phyloP scores from a whole-genome alignment of 2,797 vertebrate species.

The Neostethus bicornis region DNA sequence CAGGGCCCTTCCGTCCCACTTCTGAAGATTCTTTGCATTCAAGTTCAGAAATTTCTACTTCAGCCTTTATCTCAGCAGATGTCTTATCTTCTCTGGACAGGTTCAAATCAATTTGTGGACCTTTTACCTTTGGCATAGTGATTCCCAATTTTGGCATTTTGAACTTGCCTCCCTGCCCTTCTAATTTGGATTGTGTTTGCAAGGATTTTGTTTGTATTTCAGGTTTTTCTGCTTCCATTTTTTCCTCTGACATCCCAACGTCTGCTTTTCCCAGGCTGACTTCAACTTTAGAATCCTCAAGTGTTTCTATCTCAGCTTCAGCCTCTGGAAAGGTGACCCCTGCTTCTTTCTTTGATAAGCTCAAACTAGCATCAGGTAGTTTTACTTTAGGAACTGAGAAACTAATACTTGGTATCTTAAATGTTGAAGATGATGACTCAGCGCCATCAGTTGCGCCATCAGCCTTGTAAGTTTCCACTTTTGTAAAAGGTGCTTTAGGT shows the following conservation, averaged over 20 bases:
- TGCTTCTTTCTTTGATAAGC: conserved; percentile 29
- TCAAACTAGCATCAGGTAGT: conserved; percentile 39
- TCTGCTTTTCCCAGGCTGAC: conserved; percentile 36
- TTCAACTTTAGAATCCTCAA: conserved; percentile 26
- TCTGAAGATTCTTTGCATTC: conserved; percentile 32
- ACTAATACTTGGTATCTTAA: conserved; percentile 48
- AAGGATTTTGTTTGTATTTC: conserved; percentile 14
- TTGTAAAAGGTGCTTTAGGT: conserved; percentile 23
- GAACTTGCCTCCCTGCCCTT: conserved; percentile 21
- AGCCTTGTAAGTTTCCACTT: conserved; percentile 23
- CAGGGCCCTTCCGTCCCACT: conserved; percentile 35
- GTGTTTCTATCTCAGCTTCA: conserved; percentile 20
- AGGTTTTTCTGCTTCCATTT: conserved; percentile 31
- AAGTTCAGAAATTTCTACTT: conserved; percentile 27
- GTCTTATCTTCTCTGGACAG: conserved; percentile 32
- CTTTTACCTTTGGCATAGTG: conserved; percentile 18
- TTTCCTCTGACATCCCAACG: conserved; percentile 30
- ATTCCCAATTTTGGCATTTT: conserved; percentile 13
- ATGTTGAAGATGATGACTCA: conserved; percentile 33
- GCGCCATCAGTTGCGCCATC: conserved; percentile 12
- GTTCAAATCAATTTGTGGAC: conserved; percentile 32
- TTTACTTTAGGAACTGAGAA: conserved; percentile 49
- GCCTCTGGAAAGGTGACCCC: conserved; percentile 20
- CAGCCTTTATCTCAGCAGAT: conserved; percentile 17
- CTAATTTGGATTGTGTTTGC: conserved; percentile 22